phyloP scores from a whole-genome alignment of 2,113 vertebrate species.

The Sarotherodon lohbergeri region DNA sequence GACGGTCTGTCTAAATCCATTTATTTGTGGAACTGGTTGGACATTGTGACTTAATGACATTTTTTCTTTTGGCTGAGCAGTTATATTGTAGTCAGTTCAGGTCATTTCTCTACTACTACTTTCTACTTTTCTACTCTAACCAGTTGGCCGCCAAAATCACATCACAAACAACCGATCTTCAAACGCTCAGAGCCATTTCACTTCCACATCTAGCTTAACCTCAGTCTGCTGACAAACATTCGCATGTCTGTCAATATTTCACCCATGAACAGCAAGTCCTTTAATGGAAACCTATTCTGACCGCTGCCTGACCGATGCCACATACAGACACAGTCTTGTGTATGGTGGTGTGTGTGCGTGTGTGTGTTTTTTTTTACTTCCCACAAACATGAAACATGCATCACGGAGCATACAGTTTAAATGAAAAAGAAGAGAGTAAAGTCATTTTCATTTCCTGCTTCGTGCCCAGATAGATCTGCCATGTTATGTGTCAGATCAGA shows the following conservation, averaged over 20 bases:
- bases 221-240: background rate
- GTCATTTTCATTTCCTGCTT: constrained; percentile 26
- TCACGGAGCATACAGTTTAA: background rate
- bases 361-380: background rate
- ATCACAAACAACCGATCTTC: background rate
- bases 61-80: background rate
- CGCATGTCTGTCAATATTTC: background rate
- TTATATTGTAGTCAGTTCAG: background rate
- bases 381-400: constrained; percentile 6
- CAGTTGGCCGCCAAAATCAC: background rate
- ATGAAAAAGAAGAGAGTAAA: background rate
- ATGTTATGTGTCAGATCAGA: constrained; percentile 82
- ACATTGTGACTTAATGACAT: background rate
- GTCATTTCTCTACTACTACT: background rate
- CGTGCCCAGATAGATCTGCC: constrained; percentile 70
- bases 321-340: background rate
- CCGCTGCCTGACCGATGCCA: background rate
- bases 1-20: background rate
- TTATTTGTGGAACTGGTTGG: background rate
- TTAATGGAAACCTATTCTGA: background rate
- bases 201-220: background rate
- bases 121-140: background rate
- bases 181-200: background rate
- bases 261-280: background rate
- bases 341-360: background rate